phyloP scores from a whole-genome alignment of 2,113 vertebrate genomes.

The Urocolius indicus region DNA sequence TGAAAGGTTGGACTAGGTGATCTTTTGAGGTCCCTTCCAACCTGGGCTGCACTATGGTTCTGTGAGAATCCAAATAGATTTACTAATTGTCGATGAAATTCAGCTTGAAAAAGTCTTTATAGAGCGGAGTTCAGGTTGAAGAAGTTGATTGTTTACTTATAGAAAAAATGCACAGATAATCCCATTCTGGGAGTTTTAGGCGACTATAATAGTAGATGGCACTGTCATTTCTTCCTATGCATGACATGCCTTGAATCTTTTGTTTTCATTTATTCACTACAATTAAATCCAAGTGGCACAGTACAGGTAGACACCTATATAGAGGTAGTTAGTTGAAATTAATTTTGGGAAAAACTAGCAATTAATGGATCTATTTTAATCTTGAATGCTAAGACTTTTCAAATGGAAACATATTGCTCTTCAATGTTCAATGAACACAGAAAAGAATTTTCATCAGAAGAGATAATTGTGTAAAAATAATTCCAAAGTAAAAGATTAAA shows the following conservation, averaged over 20 bases:
- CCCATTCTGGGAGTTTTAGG: background rate
- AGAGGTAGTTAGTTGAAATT: background rate
- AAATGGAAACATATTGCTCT: background rate
- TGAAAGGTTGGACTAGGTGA: background rate
- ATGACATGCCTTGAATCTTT: background rate
- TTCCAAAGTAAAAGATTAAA: conserved; percentile 27
- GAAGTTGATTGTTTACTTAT: background rate
- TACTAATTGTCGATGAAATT: background rate
- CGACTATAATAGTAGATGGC: background rate
- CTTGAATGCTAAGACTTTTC: conserved; percentile 3
- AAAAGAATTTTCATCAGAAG: background rate
- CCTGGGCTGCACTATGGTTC: background rate
- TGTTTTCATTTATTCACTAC: background rate
- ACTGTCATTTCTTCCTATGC: background rate
- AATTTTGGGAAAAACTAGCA: background rate
- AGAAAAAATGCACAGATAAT: background rate
- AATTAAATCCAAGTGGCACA: background rate
- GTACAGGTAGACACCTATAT: background rate
- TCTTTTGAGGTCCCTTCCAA: rapidly evolving
- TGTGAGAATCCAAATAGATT: background rate
- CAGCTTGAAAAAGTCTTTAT: background rate
- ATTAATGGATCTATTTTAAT: background rate
- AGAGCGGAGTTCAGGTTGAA: background rate
- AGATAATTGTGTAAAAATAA: conserved; percentile 13
- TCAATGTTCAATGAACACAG: background rate